Conservation (phyloP, 92 coral and sea anemone species). For the Metridium senile region DNA sequence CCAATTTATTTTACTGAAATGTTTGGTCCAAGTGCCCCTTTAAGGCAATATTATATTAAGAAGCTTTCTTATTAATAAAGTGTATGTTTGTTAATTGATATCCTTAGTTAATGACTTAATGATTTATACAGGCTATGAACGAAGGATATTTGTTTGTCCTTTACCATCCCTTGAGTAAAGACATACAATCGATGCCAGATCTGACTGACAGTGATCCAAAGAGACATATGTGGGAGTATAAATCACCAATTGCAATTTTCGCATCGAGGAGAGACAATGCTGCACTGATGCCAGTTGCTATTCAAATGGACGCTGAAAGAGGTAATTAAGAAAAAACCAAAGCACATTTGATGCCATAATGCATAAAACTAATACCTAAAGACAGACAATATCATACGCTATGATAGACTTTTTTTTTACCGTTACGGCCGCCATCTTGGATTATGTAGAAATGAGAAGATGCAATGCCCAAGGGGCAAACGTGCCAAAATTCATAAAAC, state of each 20-base stretch:
- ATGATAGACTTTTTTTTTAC: not conserved
- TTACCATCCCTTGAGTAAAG: constrained; percentile 56
- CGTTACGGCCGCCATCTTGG: too few relatives aligned
- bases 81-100: not conserved
- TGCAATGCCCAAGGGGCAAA: not conserved
- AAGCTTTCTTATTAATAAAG: not conserved
- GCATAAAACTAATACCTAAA: not conserved
- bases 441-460: not conserved
- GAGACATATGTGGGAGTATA: constrained; percentile 46
- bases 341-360: too few relatives aligned
- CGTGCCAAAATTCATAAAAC: not conserved
- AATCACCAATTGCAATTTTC: constrained; percentile 72
- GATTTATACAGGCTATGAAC: constrained; percentile 54
- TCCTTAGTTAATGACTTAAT: too few relatives aligned
- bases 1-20: too few relatives aligned
- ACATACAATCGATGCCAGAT: constrained; percentile 41
- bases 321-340: too few relatives aligned
- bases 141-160: constrained; percentile 45
- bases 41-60: too few relatives aligned
- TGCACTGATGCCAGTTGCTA: constrained; percentile 64
- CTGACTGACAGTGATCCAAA: constrained; percentile 47
- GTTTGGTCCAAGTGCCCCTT: too few relatives aligned
- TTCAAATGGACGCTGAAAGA: constrained; percentile 54
- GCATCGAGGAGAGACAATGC: constrained; percentile 31
- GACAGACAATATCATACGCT: not conserved